phyloP scores from a whole-genome alignment of 2,888 invertebrate genomes.

The Clepsis dumicolana region DNA sequence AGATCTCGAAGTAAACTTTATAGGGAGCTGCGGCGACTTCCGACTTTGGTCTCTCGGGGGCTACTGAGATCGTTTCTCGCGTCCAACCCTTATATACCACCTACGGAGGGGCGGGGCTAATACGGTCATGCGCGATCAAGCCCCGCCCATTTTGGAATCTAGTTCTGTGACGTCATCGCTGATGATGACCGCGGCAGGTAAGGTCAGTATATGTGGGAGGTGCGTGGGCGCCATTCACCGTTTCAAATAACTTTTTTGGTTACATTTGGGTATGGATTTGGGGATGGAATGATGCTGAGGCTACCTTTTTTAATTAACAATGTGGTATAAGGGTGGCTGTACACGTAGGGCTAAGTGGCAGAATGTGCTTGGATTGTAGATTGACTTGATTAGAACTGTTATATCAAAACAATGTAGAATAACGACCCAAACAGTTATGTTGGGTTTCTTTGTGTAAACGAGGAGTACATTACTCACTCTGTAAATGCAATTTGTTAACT shows the following conservation, averaged over 20 bases:
- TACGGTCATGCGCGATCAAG: conserved; percentile 57
- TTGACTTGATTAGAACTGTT: too few relatives aligned
- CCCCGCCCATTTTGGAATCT: conserved; percentile 72
- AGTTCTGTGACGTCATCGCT: conserved; percentile 51
- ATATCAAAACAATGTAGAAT: too few relatives aligned
- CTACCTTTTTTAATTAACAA: not conserved
- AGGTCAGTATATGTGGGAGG: conserved; percentile 15
- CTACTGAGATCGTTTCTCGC: conserved; percentile 49
- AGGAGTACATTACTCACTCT: too few relatives aligned
- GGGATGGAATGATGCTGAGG: conserved; percentile 1
- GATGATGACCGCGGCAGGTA: conserved; percentile 20
- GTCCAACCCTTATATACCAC: conserved; percentile 69
- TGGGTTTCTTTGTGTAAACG: too few relatives aligned
- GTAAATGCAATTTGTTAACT: too few relatives aligned
- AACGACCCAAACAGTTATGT: too few relatives aligned
- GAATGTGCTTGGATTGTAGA: too few relatives aligned
- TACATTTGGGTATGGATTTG: not conserved
- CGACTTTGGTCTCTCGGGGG: conserved; percentile 51
- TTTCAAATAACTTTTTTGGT: conserved; percentile 5
- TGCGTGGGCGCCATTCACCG: not conserved
- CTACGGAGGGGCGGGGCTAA: conserved; percentile 65
- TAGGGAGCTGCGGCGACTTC: conserved; percentile 53
- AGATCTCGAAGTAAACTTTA: conserved; percentile 74
- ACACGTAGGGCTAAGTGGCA: not conserved
- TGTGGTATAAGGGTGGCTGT: not conserved